Percentiles rank a stretch among this genome's conserved stretches.
Conservation (phyloP, 2,888 invertebrate species). For the Diploptera punctata region DNA sequence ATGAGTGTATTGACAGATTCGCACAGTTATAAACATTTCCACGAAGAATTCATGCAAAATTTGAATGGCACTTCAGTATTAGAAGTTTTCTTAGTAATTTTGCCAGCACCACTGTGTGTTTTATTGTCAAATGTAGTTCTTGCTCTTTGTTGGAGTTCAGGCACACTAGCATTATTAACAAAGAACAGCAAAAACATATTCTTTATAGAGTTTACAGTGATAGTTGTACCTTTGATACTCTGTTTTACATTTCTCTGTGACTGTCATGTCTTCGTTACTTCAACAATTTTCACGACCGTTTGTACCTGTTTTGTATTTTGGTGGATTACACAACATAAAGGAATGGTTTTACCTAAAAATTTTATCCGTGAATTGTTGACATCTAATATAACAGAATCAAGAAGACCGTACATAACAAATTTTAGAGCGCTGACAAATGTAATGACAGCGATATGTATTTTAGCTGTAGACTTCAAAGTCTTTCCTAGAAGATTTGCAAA, state of each 20-base stretch:
- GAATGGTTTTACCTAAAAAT: neutral
- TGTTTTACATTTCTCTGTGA: conserved; percentile 62
- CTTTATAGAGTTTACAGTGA: neutral
- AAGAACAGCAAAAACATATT: too few species aligned
- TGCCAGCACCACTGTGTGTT: conserved; percentile 37
- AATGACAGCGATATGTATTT: conserved; percentile 79
- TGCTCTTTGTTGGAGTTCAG: neutral
- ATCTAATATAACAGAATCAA: conserved; percentile 43
- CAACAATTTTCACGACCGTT: conserved; percentile 43
- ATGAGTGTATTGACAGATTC: too few species aligned
- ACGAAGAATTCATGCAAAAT: conserved; percentile 62
- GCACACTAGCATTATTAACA: too few species aligned
- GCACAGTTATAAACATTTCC: conserved; percentile 61
- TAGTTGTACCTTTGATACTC: conserved; percentile 63
- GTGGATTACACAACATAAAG: neutral
- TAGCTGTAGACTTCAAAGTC: conserved; percentile 91
- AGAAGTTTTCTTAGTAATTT: conserved; percentile 59
- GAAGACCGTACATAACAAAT: conserved; percentile 62
- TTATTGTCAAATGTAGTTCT: conserved; percentile 31
- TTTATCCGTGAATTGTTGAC: neutral
- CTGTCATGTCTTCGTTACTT: conserved; percentile 43
- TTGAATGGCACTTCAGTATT: conserved; percentile 61
- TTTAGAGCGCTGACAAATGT: conserved; percentile 74
- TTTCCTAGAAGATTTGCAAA: conserved; percentile 90
- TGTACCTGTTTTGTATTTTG: conserved; percentile 43